Conservation (phyloP, 2,797 vertebrate species). For the Loriculus beryllinus region DNA sequence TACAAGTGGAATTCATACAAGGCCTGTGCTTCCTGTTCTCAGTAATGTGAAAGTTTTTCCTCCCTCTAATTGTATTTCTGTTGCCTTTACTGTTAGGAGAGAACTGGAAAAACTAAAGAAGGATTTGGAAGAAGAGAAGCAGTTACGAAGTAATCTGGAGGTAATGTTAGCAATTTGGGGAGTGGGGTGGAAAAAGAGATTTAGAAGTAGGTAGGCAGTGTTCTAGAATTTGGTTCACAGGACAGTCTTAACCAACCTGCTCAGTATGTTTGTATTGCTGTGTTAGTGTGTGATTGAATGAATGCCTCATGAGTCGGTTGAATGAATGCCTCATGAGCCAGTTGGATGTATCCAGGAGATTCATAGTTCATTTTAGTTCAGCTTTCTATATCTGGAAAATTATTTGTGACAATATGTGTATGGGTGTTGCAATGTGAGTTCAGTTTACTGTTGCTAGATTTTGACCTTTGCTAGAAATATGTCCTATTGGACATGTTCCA, state of each 20-base stretch:
- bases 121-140: conserved; percentile 89
- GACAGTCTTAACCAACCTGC: background rate
- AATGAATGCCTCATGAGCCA: background rate
- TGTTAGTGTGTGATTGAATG: background rate
- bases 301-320: too few species aligned
- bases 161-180: conserved; percentile 66
- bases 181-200: too few species aligned
- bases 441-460: background rate
- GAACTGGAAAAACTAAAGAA: conserved; percentile 87
- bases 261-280: background rate
- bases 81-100: conserved; percentile 78
- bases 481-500: background rate
- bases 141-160: conserved; percentile 85
- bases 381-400: background rate
- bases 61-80: background rate
- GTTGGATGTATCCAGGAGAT: background rate
- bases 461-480: background rate
- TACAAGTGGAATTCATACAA: background rate
- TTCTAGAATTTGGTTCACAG: background rate
- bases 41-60: background rate
- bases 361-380: background rate
- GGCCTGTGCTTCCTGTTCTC: background rate
- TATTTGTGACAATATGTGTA: background rate
- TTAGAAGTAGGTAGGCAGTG: background rate
- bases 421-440: background rate